Conservation (phyloP, 1,140 invertebrate genomes). For the Drosophila azteca region DNA sequence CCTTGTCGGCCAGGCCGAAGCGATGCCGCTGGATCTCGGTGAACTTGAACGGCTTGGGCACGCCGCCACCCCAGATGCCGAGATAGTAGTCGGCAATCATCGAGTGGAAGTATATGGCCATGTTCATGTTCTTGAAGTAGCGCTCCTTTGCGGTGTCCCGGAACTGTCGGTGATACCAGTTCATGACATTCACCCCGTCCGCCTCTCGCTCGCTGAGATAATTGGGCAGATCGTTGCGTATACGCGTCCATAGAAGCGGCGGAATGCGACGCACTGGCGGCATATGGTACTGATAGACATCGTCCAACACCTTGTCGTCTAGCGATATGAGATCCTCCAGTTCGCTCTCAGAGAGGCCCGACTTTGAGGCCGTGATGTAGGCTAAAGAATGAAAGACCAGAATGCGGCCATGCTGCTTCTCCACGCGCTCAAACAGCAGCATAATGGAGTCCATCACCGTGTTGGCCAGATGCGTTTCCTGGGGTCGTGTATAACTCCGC, state of each 20-base stretch:
- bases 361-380: slow-evolving; percentile 97
- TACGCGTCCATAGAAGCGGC: slow-evolving; percentile 97
- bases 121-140: slow-evolving; percentile 98
- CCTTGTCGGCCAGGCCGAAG: slow-evolving; percentile 94
- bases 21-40: slow-evolving; percentile 94
- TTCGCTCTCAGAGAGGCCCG: slow-evolving; percentile 96
- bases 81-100: slow-evolving; percentile 99
- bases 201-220: slow-evolving; percentile 98
- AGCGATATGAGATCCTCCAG: slow-evolving; percentile 97
- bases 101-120: slow-evolving; percentile 98
- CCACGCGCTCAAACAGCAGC: slow-evolving; percentile 97
- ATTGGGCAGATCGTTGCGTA: slow-evolving; percentile 96
- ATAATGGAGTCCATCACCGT: slow-evolving; percentile 99
- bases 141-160: slow-evolving; percentile 95
- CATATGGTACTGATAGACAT: slow-evolving; percentile 99
- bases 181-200: slow-evolving; percentile 97
- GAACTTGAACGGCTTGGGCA: slow-evolving; percentile 97
- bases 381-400: slow-evolving; percentile 96
- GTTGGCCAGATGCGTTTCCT: slow-evolving; percentile 95
- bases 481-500: slow-evolving; percentile 97
- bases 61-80: slow-evolving; percentile 97
- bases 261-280: slow-evolving; percentile 97
- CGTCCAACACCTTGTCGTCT: slow-evolving; percentile 97
- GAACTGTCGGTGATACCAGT: slow-evolving; percentile 99
- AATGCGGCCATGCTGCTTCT: slow-evolving; percentile 96